A percentile compares a stretch with the other conserved stretches of the same genome.
phyloP scores from a whole-genome alignment of 2,113 vertebrate species.

The Urocolius indicus region DNA sequence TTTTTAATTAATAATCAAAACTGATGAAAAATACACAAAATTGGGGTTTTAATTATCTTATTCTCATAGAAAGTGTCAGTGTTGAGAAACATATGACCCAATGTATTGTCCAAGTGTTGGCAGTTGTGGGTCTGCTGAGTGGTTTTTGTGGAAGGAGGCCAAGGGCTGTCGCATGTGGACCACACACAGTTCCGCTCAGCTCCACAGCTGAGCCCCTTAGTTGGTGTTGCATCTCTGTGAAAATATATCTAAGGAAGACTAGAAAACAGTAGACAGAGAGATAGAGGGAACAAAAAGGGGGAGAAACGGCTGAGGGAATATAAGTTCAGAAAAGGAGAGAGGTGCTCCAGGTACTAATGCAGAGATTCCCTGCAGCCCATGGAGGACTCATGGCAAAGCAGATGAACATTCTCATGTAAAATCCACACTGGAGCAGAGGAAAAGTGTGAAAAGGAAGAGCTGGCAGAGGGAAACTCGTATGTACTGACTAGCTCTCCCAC shows the following conservation, averaged over 20 bases:
- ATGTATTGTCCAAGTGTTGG: not conserved
- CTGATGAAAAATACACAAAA: not conserved
- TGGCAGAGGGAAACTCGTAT: not conserved
- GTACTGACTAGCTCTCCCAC: not conserved
- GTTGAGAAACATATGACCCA: not conserved
- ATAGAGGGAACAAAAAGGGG: not conserved
- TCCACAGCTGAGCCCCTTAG: not conserved
- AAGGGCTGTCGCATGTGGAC: fast-evolving
- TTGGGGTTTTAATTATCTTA: not conserved
- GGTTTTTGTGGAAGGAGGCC: not conserved
- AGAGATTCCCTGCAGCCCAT: not conserved
- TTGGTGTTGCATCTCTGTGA: not conserved
- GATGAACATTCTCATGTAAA: not conserved
- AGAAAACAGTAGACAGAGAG: not conserved
- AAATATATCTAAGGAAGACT: not conserved
- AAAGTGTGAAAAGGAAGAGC: not conserved
- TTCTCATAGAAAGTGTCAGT: not conserved
- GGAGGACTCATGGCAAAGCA: not conserved
- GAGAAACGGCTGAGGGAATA: not conserved
- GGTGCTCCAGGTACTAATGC: not conserved
- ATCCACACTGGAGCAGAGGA: not conserved
- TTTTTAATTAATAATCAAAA: not conserved
- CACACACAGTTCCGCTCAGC: not conserved
- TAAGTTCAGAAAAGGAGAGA: not conserved
- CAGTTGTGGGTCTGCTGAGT: not conserved